A percentile compares a stretch with the other conserved stretches of the same genome.
Conservation (phyloP, 2,797 vertebrate species). For the Eulemur coronatus region DNA sequence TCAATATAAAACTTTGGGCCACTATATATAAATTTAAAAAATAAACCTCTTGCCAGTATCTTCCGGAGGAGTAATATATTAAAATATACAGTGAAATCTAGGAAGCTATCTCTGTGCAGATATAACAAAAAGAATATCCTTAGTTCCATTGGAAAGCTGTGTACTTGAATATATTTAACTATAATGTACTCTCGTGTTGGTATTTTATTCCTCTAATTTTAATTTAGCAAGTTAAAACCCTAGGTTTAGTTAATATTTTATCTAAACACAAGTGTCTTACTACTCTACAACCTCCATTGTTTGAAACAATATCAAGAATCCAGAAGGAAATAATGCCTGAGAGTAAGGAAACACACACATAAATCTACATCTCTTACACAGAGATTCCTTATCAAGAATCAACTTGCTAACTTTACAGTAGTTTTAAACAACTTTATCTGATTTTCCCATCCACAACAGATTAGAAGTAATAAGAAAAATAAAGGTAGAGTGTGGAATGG, state of each 20-base stretch:
- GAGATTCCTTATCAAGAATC: constrained; percentile 27
- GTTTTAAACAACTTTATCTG: background rate
- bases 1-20: background rate
- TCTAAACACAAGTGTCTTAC: background rate
- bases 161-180: background rate
- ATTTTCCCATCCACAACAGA: constrained; percentile 12
- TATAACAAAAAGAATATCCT: background rate
- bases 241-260: background rate
- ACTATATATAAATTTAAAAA: background rate
- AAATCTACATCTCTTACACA: background rate
- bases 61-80: constrained; percentile 35
- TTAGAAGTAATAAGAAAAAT: constrained; percentile 19
- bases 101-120: background rate
- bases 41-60: background rate
- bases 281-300: background rate
- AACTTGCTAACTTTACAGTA: constrained; percentile 5
- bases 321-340: constrained; percentile 26
- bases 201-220: constrained; percentile 29
- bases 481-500: background rate
- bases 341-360: background rate
- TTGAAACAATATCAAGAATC: background rate
- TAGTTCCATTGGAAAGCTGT: constrained; percentile 26
- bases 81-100: constrained; percentile 19
- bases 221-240: constrained; percentile 21
- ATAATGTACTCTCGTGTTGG: constrained; percentile 13